Evolutionary conservation across 2,797 vertebrate species (phyloP).

Genomic region (Pipistrellus nathusii): DNA sequence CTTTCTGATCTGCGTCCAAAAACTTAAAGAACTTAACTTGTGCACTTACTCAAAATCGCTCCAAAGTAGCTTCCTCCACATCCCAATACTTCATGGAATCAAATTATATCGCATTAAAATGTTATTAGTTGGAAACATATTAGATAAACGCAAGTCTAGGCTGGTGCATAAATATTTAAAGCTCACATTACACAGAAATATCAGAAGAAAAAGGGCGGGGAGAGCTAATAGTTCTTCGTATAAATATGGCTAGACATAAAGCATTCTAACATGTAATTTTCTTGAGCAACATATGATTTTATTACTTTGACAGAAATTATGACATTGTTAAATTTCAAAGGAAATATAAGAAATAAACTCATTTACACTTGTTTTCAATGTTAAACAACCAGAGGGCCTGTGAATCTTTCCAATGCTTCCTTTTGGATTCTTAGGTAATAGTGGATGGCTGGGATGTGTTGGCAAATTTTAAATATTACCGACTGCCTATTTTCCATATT

Average conservation of each 20-base stretch:
- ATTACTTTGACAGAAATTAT: slow-evolving; percentile 30
- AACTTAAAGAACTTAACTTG: slow-evolving; percentile 58
- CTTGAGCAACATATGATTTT: slow-evolving; percentile 61
- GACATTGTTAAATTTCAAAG: slow-evolving; percentile 60
- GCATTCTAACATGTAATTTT: not conserved
- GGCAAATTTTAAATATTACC: slow-evolving; percentile 63
- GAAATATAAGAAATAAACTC: slow-evolving; percentile 28
- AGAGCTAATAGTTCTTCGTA: slow-evolving; percentile 14
- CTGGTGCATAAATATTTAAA: slow-evolving; percentile 76
- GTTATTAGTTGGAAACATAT: slow-evolving; percentile 75
- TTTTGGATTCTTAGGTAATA: slow-evolving; percentile 57
- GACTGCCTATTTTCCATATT: slow-evolving; percentile 55
- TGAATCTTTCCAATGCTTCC: slow-evolving; percentile 40
- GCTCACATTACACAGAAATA: slow-evolving; percentile 39
- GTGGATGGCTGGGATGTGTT: slow-evolving; percentile 17
- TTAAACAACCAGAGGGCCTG: slow-evolving; percentile 9
- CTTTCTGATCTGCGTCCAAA: not conserved
- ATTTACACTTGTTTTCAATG: slow-evolving; percentile 36
- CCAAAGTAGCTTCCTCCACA: slow-evolving; percentile 41
- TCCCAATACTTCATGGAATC: slow-evolving; percentile 59
- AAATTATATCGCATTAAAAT: slow-evolving; percentile 75
- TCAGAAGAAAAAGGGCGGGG: slow-evolving; percentile 33
- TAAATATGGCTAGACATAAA: slow-evolving; percentile 57
- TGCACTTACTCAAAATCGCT: slow-evolving; percentile 46
- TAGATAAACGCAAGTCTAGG: slow-evolving; percentile 64